Percentiles rank a stretch among this genome's conserved stretches.
These are phyloP conservation scores for Philopedon plagiatum DNA, from an alignment of 2,888 invertebrate species.

Conservation along the genomic window DNA sequence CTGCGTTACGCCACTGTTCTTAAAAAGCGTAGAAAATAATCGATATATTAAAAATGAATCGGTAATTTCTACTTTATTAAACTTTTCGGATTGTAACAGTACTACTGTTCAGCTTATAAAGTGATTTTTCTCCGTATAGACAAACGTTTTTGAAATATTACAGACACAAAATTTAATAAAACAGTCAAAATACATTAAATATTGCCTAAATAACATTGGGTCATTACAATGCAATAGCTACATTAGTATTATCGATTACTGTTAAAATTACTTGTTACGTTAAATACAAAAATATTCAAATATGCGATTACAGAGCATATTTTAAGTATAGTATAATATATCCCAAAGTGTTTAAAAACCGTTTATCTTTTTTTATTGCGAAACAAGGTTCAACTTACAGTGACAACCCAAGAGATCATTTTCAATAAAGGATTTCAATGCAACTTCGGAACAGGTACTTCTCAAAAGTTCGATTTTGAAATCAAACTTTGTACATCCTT, in stretches of 20 bases:
- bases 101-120: too few species aligned
- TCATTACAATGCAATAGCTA: conserved; percentile 38
- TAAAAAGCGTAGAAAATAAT: too few species aligned
- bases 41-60: too few species aligned
- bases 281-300: conserved; percentile 51
- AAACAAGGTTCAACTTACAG: conserved; percentile 16
- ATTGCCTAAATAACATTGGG: conserved; percentile 32
- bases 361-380: conserved; percentile 19
- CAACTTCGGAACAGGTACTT: not conserved
- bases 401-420: conserved; percentile 27
- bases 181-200: conserved; percentile 19
- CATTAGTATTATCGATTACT: conserved; percentile 43
- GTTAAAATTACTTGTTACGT: conserved; percentile 41
- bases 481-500: not conserved
- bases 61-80: too few species aligned
- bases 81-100: too few species aligned
- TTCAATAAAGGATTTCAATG: not conserved
- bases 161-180: conserved; percentile 5
- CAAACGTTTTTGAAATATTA: not conserved
- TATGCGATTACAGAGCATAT: conserved; percentile 49
- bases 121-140: not conserved
- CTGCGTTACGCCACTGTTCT: too few species aligned
- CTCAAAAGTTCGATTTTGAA: not conserved
- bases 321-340: conserved; percentile 41
- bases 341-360: conserved; percentile 19